Percentiles rank a stretch among this genome's conserved stretches.
phyloP scores from a whole-genome alignment of 2,888 invertebrate genomes.

The Adela reaumurella region DNA sequence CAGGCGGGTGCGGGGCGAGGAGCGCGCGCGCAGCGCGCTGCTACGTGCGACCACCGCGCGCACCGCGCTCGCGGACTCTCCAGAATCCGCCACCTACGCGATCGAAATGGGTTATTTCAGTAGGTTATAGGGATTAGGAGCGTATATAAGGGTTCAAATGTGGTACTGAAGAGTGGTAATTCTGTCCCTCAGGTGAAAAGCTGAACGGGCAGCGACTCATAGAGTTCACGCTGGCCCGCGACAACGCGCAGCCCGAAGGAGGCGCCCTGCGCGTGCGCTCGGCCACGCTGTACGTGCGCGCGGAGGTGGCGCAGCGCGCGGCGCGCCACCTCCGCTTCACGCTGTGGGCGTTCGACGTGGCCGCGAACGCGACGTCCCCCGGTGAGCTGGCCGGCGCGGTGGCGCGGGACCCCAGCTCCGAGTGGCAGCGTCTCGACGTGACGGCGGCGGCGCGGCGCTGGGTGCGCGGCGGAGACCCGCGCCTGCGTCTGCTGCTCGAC shows the following conservation, averaged over 20 bases:
- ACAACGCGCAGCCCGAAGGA: slow-evolving; percentile 41
- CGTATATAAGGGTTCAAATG: too few species aligned
- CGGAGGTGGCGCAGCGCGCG: slow-evolving; percentile 28
- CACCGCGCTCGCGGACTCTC: slow-evolving; percentile 18
- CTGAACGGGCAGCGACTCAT: slow-evolving; percentile 82
- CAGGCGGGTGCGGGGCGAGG: slow-evolving; percentile 21
- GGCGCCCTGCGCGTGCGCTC: slow-evolving; percentile 69
- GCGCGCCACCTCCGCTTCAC: slow-evolving; percentile 52
- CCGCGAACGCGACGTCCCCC: slow-evolving; percentile 57
- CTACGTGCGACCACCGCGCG: slow-evolving; percentile 38
- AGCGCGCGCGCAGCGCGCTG: slow-evolving; percentile 37
- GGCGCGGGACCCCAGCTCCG: slow-evolving; percentile 60
- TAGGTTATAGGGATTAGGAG: background rate
- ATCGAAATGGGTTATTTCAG: slow-evolving; percentile 34
- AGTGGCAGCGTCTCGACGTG: slow-evolving; percentile 86
- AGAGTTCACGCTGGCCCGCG: slow-evolving; percentile 75
- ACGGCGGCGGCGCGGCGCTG: slow-evolving; percentile 74
- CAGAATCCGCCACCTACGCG: background rate
- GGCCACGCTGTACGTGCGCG: slow-evolving; percentile 73
- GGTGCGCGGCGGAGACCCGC: slow-evolving; percentile 50
- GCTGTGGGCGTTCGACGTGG: slow-evolving; percentile 69
- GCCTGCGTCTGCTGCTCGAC: slow-evolving; percentile 76
- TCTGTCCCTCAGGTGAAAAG: slow-evolving; percentile 63
- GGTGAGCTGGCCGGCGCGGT: slow-evolving; percentile 47
- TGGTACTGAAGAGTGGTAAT: background rate